These are phyloP conservation scores for Zeuzera pyrina DNA, from an alignment of 2,888 invertebrate species.

Conservation along the genomic window DNA sequence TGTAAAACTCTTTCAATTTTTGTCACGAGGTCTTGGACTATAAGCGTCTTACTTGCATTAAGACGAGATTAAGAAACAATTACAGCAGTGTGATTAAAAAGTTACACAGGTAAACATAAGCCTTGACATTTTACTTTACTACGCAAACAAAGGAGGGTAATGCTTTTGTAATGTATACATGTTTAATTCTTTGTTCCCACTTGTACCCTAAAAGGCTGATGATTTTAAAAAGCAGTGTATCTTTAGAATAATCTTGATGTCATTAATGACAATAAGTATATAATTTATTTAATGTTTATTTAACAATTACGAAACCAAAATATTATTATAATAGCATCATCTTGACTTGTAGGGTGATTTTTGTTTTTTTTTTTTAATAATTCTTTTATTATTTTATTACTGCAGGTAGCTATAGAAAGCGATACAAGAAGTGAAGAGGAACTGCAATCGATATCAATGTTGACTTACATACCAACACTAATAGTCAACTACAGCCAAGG, in stretches of 20 bases:
- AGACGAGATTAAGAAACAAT: no score
- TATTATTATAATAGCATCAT: neutral
- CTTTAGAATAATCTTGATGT: neutral
- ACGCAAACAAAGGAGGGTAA: no score
- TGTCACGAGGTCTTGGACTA: no score
- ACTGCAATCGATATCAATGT: conserved; percentile 42
- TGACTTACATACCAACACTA: conserved; percentile 47
- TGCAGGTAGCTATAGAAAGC: conserved; percentile 49
- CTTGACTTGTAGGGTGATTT: neutral
- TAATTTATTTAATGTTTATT: neutral
- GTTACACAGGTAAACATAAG: neutral
- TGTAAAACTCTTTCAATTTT: no score
- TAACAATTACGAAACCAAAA: neutral
- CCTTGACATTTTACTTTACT: no score
- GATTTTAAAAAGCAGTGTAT: neutral
- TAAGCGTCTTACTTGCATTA: no score
- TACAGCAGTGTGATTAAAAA: neutral
- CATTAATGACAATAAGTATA: neutral
- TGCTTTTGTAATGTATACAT: no score
- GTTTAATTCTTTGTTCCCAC: no score
- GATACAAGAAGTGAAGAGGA: conserved; percentile 56
- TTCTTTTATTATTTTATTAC: neutral
- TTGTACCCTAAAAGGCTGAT: no score
- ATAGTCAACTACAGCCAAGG: conserved; percentile 45
- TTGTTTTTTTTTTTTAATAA: neutral